Evolutionary conservation across 2,797 vertebrate species (phyloP).

Genomic region (Helarctos malayanus): DNA sequence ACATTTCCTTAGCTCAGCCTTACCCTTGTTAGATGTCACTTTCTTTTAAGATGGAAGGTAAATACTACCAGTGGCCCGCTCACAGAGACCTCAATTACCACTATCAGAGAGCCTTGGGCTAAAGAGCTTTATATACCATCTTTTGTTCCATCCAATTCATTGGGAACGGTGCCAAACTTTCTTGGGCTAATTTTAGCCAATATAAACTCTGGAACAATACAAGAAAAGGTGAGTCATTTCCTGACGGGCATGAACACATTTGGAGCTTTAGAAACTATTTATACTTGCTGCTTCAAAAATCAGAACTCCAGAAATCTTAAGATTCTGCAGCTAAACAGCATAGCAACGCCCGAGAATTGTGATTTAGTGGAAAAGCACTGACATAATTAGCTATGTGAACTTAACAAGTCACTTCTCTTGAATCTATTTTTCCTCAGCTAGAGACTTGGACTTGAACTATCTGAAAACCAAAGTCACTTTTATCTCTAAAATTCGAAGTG

Average conservation of each 20-base stretch:
- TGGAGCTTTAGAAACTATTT: conserved; percentile 63
- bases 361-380: background rate
- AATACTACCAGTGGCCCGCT: background rate
- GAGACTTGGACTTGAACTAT: conserved; percentile 15
- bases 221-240: conserved; percentile 73
- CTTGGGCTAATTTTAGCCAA: conserved; percentile 42
- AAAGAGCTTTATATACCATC: background rate
- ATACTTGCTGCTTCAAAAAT: conserved; percentile 49
- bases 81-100: background rate
- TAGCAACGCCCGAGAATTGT: background rate
- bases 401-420: conserved; percentile 26
- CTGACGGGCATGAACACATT: background rate
- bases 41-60: conserved; percentile 57
- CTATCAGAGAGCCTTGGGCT: background rate
- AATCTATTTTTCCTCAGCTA: conserved; percentile 43
- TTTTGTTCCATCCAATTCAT: conserved; percentile 11
- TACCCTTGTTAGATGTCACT: background rate
- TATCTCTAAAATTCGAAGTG: conserved; percentile 45
- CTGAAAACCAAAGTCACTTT: conserved; percentile 29
- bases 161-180: background rate
- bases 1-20: conserved; percentile 19
- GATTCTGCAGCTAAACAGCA: conserved; percentile 25
- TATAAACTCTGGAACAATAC: conserved; percentile 53
- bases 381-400: background rate
- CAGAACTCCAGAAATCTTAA: conserved; percentile 64